Base-by-base conservation (phyloP, 2,797 vertebrate species). In the Molothrus aeneus region DNA sequence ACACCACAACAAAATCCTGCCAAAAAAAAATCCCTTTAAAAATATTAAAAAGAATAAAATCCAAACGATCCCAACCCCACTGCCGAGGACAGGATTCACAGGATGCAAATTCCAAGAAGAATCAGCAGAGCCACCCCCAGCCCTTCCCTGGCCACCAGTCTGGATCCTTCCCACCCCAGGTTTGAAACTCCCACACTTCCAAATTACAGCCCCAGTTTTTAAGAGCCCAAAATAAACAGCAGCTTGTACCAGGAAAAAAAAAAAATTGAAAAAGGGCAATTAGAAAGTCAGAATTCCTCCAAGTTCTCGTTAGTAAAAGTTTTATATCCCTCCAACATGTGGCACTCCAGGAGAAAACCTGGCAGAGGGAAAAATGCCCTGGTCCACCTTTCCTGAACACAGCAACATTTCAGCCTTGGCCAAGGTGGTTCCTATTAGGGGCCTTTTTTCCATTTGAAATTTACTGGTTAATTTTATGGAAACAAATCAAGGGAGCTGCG, bases 391-490 rank as follows among this genome's bases (percentile, higher is more conserved):
- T 34, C 86, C 75, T 25, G 64, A 73, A 78, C 47, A 61, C 4
- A 71, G 68, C 31, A 51, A 40, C 7, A 3, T 72, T 81, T 45
- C 92, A 90, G 70, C 31, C 1, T 15, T 43, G 84, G 83, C 73
- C 47, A 56, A 73, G 77, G 75, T 42, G 96, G 95, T 73, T 97
- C 95, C 88, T 45, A 83, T 95, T 96, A 96, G 50, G 18, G 38
- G 51, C 53, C 53, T 90, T 88, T 92, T 48, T 95, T 94, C 92
- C 96, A 96, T 92, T 95, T 92, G 48, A 93, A 81, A 90, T 96
- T 95, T 93, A 94, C 92, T 85, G 93, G 91, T 86, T 97, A 97
- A 96, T 95, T 97, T 97, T 97, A 96, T 88, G 73, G 91, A 60
- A 95, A 90, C 90, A 82, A 95, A 97, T 96, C 96, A 93, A 96